phyloP scores from a whole-genome alignment of 2,113 vertebrate species.

The Crotalus horridus region DNA sequence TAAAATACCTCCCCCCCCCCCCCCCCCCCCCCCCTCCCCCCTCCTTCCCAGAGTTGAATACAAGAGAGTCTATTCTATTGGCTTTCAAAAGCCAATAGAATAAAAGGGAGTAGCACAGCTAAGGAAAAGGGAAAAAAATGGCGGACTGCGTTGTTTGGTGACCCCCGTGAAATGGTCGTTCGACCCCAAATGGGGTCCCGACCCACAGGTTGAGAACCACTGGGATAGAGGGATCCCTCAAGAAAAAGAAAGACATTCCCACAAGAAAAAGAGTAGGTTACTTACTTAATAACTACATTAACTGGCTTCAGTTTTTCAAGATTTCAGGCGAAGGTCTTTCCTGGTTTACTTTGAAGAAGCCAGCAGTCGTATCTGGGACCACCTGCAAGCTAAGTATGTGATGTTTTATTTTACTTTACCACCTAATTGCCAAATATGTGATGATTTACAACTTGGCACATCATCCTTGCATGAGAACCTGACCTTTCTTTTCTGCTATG shows the following conservation, averaged over 20 bases:
- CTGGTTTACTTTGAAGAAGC: background rate
- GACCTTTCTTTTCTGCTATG: background rate
- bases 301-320: background rate
- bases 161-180: too few relatives aligned
- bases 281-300: background rate
- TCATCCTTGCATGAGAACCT: background rate
- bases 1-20: too few relatives aligned
- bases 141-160: too few relatives aligned
- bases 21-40: too few relatives aligned
- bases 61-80: too few relatives aligned
- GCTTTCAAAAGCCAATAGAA: too few relatives aligned
- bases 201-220: too few relatives aligned
- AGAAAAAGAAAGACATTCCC: background rate
- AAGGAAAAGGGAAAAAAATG: too few relatives aligned
- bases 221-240: background rate
- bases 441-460: background rate
- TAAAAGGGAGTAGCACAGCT: too few relatives aligned
- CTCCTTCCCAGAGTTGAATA: too few relatives aligned
- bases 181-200: too few relatives aligned
- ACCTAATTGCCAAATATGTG: background rate
- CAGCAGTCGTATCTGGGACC: background rate
- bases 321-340: background rate
- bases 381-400: background rate
- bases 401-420: background rate
- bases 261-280: background rate